Base-by-base conservation (phyloP, 2,797 vertebrate species). In the Megalops cyprinoides region DNA sequence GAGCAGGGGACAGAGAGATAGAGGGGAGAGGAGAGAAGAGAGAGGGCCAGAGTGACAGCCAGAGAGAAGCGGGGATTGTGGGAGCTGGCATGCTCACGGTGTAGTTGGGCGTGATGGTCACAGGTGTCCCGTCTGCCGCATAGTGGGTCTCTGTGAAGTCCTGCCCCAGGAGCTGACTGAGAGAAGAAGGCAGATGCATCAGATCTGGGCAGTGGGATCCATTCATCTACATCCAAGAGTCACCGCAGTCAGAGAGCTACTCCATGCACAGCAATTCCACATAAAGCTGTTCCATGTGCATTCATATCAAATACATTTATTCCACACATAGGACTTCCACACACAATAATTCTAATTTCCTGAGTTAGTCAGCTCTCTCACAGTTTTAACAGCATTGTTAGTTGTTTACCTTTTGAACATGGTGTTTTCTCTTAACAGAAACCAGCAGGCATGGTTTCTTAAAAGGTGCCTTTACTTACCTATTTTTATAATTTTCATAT, bases 61-160 rank as follows among this genome's bases (percentile, higher is more conserved):
- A 51, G 4, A 55, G 3, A 69, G 25, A 37, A 74, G 31, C 14
- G 12, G 62, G 71, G 71, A 82, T 51, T 79, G 31, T 74, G 34
- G 49, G 76, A 31, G n/a, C n/a, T n/a, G 20, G 37, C 39, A 15
- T 20, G 48, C 93, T 93, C 83, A 94, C 94, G 53, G 90, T 89
- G 87, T 92, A 85, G 86, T 91, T 92, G 79, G 81, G 87, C 69
- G 83, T 82, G 82, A 90, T 82, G 48, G 93, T 95, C 85, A 94
- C 88, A 6, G 88, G 89, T 62, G 80, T 85, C n/a, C 92, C 92
- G 37, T 92, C 86, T 39, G 91, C 88, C 37, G 81, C 86, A 86
- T 94, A 95, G 90, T 89, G 92, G 56, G 93, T 95, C 86, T 94
- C 93, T 48, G 92, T 93, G 85, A 95, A 95, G 87, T 92, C 91